Conservation (phyloP, 1,140 invertebrate species). For the Brachystomella parvula region DNA sequence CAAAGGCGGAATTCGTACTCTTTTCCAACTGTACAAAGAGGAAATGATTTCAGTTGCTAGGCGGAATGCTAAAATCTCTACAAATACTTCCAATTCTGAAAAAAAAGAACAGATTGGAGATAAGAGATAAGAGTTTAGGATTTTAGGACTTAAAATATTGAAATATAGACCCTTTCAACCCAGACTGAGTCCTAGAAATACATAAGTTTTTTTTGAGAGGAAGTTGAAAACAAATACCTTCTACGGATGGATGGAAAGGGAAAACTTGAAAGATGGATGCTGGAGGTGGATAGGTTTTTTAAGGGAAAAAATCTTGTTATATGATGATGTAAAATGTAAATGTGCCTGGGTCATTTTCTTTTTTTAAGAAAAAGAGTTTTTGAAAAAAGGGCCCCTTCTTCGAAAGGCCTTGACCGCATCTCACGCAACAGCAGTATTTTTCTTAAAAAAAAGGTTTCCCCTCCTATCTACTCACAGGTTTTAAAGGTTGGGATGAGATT, state of each 20-base stretch:
- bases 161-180: not conserved
- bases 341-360: not conserved
- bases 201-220: constrained; percentile 17
- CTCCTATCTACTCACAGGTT: too few relatives aligned
- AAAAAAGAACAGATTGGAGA: too few relatives aligned
- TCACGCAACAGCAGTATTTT: constrained; percentile 32
- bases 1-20: too few relatives aligned
- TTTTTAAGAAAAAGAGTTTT: constrained; percentile 18
- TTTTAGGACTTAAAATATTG: constrained; percentile 8
- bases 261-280: constrained; percentile 19
- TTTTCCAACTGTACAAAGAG: too few relatives aligned
- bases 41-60: too few relatives aligned
- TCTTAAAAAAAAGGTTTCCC: constrained; percentile 30
- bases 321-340: constrained; percentile 13
- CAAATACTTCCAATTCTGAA: too few relatives aligned
- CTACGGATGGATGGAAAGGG: not conserved
- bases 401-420: constrained; percentile 36
- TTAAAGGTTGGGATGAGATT: not conserved
- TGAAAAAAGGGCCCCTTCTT: not conserved
- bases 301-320: constrained; percentile 17
- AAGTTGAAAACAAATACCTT: constrained; percentile 36
- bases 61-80: too few relatives aligned
- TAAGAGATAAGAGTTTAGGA: not conserved
- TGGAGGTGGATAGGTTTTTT: constrained; percentile 16
- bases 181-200: too few relatives aligned